Conservation (phyloP, 1,140 invertebrate genomes). For the Pinna nobilis region DNA sequence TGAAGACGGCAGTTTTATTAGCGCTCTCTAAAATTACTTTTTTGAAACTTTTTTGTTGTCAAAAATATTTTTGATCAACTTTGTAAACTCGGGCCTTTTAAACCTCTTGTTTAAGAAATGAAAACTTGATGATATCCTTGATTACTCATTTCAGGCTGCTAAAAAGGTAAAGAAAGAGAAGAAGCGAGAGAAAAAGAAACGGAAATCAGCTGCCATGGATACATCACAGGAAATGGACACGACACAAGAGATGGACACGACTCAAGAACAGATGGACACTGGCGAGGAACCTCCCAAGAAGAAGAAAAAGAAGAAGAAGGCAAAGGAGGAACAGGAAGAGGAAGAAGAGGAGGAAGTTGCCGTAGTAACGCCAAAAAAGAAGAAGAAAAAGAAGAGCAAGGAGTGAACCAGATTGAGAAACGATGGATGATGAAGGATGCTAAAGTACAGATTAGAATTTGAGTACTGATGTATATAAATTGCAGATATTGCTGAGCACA, state of each 20-base stretch:
- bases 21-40: too few species aligned
- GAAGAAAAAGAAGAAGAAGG: constrained; percentile 64
- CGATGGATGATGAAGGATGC: too few species aligned
- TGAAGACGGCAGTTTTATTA: too few species aligned
- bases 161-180: constrained; percentile 53
- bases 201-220: constrained; percentile 21
- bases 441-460: too few species aligned
- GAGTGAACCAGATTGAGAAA: too few species aligned
- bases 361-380: constrained; percentile 48
- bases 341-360: constrained; percentile 21
- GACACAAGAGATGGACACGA: constrained; percentile 50
- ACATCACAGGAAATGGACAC: constrained; percentile 54
- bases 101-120: too few species aligned
- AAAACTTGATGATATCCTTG: constrained; percentile 29
- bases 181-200: constrained; percentile 58
- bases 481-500: too few species aligned
- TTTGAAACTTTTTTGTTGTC: too few species aligned
- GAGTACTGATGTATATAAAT: too few species aligned
- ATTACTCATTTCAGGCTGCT: constrained; percentile 46
- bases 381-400: constrained; percentile 65
- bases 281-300: constrained; percentile 44
- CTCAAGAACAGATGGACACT: too few species aligned
- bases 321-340: constrained; percentile 2
- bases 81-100: too few species aligned
- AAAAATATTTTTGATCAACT: too few species aligned